phyloP scores from a whole-genome alignment of 2,113 vertebrate species.

The Macquaria australasica region DNA sequence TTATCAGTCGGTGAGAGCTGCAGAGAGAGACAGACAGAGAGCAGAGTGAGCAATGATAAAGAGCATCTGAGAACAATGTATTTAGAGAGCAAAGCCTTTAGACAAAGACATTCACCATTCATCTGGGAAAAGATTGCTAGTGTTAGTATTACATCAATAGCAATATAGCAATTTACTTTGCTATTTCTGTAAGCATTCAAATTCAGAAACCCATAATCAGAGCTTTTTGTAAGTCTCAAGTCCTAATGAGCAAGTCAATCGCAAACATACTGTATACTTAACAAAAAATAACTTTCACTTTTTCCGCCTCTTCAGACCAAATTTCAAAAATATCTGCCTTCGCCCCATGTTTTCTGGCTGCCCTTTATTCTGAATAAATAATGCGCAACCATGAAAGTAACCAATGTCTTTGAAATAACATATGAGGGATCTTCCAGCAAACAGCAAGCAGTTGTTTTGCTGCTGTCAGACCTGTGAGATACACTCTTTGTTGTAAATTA shows the following conservation, averaged over 20 bases:
- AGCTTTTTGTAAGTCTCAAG: neutral
- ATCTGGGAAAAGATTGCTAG: neutral
- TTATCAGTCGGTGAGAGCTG: slow-evolving; percentile 94
- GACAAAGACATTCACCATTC: neutral
- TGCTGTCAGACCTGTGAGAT: neutral
- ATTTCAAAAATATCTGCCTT: neutral
- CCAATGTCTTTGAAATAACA: neutral
- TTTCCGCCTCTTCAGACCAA: neutral
- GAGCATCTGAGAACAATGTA: neutral
- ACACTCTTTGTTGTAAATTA: neutral
- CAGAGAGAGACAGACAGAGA: slow-evolving; percentile 46
- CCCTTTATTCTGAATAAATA: neutral
- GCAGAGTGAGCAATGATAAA: slow-evolving; percentile 1
- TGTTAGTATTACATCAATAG: neutral
- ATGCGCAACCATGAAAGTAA: neutral
- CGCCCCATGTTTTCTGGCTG: neutral
- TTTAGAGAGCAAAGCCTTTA: neutral
- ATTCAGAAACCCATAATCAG: neutral
- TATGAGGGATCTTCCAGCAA: neutral
- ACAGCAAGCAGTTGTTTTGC: neutral
- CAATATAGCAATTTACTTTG: too few species aligned
- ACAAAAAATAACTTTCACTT: neutral
- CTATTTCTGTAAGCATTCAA: neutral
- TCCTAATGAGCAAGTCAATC: too few species aligned
- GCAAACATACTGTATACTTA: neutral